Evolutionary conservation across 2,797 vertebrate species (phyloP), one percentile per base, ranked within the genome.

Genomic region (Melanotaenia maccullochi): DNA sequence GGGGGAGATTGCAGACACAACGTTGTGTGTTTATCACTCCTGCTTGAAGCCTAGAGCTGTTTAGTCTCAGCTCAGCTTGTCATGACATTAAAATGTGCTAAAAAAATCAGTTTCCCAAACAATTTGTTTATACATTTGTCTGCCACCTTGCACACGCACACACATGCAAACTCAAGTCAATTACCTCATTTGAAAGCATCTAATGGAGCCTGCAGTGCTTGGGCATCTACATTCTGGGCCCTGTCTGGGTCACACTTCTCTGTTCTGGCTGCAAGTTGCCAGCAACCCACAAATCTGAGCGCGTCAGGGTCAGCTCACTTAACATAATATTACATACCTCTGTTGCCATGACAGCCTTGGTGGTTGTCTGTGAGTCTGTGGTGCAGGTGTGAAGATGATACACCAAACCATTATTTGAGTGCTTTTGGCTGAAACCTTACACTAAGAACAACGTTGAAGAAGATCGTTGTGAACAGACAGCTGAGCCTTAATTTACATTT

Each of bases 301-400:
- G 68, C 62, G 59, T 72, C 61, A 3, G 36, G 54, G 11, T 75
- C 18, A 22, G 57, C 70, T 75, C 75, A 75, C 70, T 79, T 75
- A 79, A 78, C 73, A 76, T 78, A 76, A 81, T 76, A 74, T 80
- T 75, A 78, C 87, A 75, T 71, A 84, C 78, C 68, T 76, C 80
- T 62, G 91, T 91, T 89, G 75, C 83, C 76, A 85, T 89, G 89
- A 63, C 89, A 87, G 71, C 89, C 11, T 0, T 22, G 0, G 73
- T 82, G 85, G 87, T 87, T 87, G 76, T 62, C 67, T 51, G 73
- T 35, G 66, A 72, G 60, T 52, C 13, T 42, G 72, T 56, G 64
- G 76, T 75, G 78, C 87, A 90, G 87, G 87, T 90, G 85, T 86
- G 65, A 86, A 89, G 49, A 57, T 57, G 79, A 76, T 49, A 82